phyloP scores from a whole-genome alignment of 2,113 vertebrate genomes.

The Chloropsis cyanopogon region DNA sequence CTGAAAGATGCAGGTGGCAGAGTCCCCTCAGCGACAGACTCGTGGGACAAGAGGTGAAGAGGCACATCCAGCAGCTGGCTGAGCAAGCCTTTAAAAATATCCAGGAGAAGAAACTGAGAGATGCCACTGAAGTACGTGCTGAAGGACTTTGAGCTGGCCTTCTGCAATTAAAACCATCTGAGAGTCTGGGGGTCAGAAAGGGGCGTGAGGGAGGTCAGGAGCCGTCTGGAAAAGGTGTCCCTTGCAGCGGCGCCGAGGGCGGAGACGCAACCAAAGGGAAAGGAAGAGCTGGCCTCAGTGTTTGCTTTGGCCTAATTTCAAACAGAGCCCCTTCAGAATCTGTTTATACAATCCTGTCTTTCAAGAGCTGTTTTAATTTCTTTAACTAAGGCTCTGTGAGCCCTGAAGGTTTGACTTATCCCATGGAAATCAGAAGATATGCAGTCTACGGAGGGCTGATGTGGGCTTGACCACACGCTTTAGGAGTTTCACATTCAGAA shows the following conservation, averaged over 20 bases:
- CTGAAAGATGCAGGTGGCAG: conserved; percentile 74
- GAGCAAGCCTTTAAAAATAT: conserved; percentile 71
- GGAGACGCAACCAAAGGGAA: not conserved
- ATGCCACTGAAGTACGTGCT: conserved; percentile 77
- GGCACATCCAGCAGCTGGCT: conserved; percentile 70
- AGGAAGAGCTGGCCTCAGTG: not conserved
- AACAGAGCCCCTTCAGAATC: conserved; percentile 30
- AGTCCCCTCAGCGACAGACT: conserved; percentile 73
- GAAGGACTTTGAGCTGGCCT: not conserved
- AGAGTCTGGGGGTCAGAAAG: conserved; percentile 23
- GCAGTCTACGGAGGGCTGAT: not conserved
- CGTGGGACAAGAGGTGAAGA: conserved; percentile 70
- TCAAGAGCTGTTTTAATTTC: conserved; percentile 64
- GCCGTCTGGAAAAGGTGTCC: not conserved
- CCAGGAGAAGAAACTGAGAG: conserved; percentile 74
- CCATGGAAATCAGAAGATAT: conserved; percentile 39
- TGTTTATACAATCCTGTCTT: conserved; percentile 58
- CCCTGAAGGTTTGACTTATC: conserved; percentile 37
- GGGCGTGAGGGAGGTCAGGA: not conserved
- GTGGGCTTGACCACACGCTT: not conserved
- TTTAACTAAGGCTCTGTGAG: conserved; percentile 19
- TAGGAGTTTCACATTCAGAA: not conserved
- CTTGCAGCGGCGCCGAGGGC: not conserved
- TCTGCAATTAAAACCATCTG: conserved; percentile 68
- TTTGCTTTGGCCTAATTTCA: conserved; percentile 60